A percentile compares a stretch with the other conserved stretches of the same genome.
Evolutionary conservation across 2,888 invertebrate species (phyloP).

Genomic region (Gari tellinella): DNA sequence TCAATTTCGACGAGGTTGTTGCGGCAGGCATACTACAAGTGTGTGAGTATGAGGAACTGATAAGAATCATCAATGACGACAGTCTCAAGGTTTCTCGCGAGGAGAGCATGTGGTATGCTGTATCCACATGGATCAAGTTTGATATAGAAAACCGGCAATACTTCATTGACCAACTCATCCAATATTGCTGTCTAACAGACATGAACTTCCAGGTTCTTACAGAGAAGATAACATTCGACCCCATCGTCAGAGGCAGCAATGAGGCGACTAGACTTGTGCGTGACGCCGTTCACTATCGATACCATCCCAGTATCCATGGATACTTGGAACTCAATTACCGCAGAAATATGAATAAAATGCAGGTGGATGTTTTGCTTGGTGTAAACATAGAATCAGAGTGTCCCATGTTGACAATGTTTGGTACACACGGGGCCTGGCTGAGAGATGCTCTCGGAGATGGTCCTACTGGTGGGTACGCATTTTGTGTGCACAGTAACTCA

Average conservation of each 20-base stretch:
- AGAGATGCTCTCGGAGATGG: neutral
- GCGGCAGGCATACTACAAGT: slow-evolving; percentile 5
- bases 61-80: slow-evolving; percentile 24
- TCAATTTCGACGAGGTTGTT: slow-evolving; percentile 24
- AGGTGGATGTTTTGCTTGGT: slow-evolving; percentile 16
- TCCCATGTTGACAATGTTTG: too few species aligned
- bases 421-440: neutral
- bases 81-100: slow-evolving; percentile 28
- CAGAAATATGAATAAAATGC: slow-evolving; percentile 26
- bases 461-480: neutral
- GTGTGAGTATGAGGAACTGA: slow-evolving; percentile 34
- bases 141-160: slow-evolving; percentile 20
- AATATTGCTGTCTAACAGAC: slow-evolving; percentile 34
- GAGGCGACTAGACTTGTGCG: slow-evolving; percentile 22
- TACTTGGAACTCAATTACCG: slow-evolving; percentile 33
- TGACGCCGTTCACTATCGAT: slow-evolving; percentile 23
- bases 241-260: slow-evolving; percentile 25
- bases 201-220: slow-evolving; percentile 21
- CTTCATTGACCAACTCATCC: slow-evolving; percentile 10
- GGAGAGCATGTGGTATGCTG: slow-evolving; percentile 30
- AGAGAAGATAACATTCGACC: slow-evolving; percentile 39
- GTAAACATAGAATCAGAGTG: neutral
- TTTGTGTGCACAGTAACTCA: slow-evolving; percentile 1
- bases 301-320: slow-evolving; percentile 32
- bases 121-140: slow-evolving; percentile 36